Evolutionary conservation across 1,140 invertebrate species (phyloP), one percentile per base, ranked within the genome.

Genomic region (Zaprionus gabonicus): DNA sequence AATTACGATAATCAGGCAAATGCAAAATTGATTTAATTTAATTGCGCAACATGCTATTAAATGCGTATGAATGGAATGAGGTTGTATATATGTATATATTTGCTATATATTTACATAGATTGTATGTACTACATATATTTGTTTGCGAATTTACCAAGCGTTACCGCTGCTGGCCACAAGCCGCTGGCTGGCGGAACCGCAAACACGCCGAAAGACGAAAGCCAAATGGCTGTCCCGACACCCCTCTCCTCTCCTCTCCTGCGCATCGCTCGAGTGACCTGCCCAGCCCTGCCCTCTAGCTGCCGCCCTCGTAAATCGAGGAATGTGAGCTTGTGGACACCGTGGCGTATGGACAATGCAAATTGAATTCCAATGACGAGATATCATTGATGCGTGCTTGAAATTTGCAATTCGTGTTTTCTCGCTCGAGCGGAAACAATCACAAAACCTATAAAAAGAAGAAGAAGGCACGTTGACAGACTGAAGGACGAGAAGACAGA

Each of bases 401-500:
- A 84, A 88, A 88, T 88, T 84, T 88, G 63, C 84, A 84, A 88
- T 88, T 88, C 85, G 85, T 90, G 85, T 84, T 83, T 87, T 83
- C 72, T 81, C 84, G 70, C 59, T 80, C 83, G 76, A 55, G 68
- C 80, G 81, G 84, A 87, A 84, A 76, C 81, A 84, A 84, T 88
- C 73, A 76, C 80, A 76, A 79, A 79, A 57, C 57, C 46, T 4
- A 71, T 51, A 68, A 79, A 77, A 73, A 38, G 36, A 51, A 59
- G 60, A 49, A 67, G 57, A 71, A 38, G 28, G 25, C 20, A 65
- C 55, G 49, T 71, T 72, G 72, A 60, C 58, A 56, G 59, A 28
- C 31, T 27, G 38, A 38, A 41, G 4, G 20, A 64, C 58, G 57
- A 7, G 15, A 38, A 46, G 28, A 27, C 28, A 28, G 46, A 20